Conservation (phyloP, 2,888 invertebrate species). For the Apotomis betuletana region DNA sequence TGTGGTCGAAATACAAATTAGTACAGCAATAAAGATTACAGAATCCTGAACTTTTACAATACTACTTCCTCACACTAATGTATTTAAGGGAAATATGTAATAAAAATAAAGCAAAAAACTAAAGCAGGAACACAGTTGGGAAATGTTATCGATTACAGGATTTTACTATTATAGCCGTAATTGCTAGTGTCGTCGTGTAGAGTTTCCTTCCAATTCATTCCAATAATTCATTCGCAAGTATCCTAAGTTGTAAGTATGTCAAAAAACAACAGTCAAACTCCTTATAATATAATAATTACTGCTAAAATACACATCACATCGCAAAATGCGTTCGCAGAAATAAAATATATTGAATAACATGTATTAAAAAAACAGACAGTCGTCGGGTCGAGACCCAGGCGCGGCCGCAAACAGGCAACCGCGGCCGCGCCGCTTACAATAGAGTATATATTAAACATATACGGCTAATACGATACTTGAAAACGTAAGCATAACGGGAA, state of each 20-base stretch:
- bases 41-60: slow-evolving; percentile 81
- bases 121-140: slow-evolving; percentile 83
- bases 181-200: slow-evolving; percentile 67
- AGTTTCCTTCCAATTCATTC: slow-evolving; percentile 65
- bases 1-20: slow-evolving; percentile 80
- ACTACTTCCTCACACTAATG: slow-evolving; percentile 82
- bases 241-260: slow-evolving; percentile 83
- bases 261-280: slow-evolving; percentile 84
- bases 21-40: slow-evolving; percentile 80
- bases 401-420: slow-evolving; percentile 82
- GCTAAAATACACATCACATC: slow-evolving; percentile 86
- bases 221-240: slow-evolving; percentile 75
- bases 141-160: slow-evolving; percentile 80
- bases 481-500: slow-evolving; percentile 84
- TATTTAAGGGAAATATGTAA: slow-evolving; percentile 79
- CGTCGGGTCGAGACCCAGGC: slow-evolving; percentile 69
- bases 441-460: slow-evolving; percentile 78
- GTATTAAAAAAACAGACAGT: slow-evolving; percentile 84
- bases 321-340: slow-evolving; percentile 92
- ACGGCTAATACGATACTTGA: slow-evolving; percentile 77
- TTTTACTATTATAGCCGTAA: slow-evolving; percentile 79
- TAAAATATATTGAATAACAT: slow-evolving; percentile 89
- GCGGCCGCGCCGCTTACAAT: slow-evolving; percentile 72
- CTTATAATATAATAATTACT: slow-evolving; percentile 84
- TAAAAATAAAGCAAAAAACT: slow-evolving; percentile 83